Base-by-base conservation (phyloP, 1,140 invertebrate species). In the Coptotermes formosanus region DNA sequence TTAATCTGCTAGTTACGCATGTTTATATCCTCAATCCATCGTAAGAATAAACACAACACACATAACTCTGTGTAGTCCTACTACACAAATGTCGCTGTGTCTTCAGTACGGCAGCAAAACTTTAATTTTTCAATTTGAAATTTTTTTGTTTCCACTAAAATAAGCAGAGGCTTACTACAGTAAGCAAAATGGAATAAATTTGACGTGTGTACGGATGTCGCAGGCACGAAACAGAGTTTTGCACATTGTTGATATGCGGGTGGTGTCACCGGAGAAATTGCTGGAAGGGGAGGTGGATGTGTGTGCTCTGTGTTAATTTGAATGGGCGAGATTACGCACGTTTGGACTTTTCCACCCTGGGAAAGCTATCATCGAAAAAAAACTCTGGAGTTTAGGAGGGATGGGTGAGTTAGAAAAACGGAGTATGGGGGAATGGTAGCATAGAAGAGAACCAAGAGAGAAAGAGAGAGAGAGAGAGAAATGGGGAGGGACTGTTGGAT, bases 281-380 rank as follows among this genome's bases (percentile, higher is more conserved):
- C 2, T 25, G 32, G 43, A 43, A 21, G 32, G 32, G 82, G 38
- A 16, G 23, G 25, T 75, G 6, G 64, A 75, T 75, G 3, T 75
- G 8, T 75, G 64, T 30, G 64, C 64, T 75, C 85, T 82, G 85
- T 84, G 86, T 86, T 86, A 86, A 86, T 86, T 86, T 84, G 86
- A 86, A 86, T 84, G 38, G 82, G 83, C 81, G 86, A 86, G 86
- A 86, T 86, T 86, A 86, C 86, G 81, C 86, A 86, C 86, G 86
- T 84, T 84, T 82, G 52, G 82, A 75, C 44, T 86, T 55, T 82
- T 82, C 85, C 44, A 82, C 85, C 85, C 83, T 52, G 44, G 83
- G 45, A 84, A 84, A 84, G 83, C 83, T 84, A 84, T 84, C 83
- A 84, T 84, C 83, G 83, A 44, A 52, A 52, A 52, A 84, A 48